A percentile compares a stretch with the other conserved stretches of the same genome.
Evolutionary conservation across 2,113 vertebrate genomes (phyloP).

Genomic region (Murina feae): DNA sequence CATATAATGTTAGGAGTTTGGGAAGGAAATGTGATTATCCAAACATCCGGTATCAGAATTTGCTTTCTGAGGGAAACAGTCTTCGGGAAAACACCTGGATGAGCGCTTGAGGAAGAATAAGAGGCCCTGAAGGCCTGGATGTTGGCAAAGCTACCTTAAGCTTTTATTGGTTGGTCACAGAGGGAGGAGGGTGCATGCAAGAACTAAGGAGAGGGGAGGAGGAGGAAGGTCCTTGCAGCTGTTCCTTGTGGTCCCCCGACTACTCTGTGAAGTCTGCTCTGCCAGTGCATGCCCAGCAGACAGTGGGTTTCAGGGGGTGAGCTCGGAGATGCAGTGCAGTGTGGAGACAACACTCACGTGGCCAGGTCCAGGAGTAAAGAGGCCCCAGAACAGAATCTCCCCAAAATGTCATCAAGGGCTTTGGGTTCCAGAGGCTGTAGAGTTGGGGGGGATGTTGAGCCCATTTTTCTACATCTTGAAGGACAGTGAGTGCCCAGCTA

Average conservation of each 20-base stretch:
- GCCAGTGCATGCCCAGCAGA: background rate
- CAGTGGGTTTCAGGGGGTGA: background rate
- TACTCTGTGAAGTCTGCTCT: background rate
- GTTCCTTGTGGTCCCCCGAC: background rate
- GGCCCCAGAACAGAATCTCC: background rate
- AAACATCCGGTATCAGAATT: background rate
- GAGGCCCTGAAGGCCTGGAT: background rate
- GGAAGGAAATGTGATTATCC: background rate
- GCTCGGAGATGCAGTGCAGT: background rate
- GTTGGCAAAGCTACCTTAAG: background rate
- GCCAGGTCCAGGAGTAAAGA: background rate
- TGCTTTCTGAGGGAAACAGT: background rate
- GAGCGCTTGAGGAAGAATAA: background rate
- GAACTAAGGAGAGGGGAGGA: background rate
- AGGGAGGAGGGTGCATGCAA: no score
- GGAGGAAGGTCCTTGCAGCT: background rate
- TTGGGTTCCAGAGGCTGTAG: background rate
- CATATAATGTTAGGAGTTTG: background rate
- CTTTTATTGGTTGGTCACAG: background rate
- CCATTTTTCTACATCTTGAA: background rate
- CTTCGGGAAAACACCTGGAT: slow-evolving; percentile 24
- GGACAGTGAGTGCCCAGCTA: background rate
- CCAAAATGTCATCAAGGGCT: background rate
- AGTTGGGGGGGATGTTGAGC: background rate
- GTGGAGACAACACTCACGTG: background rate